Percentiles rank a stretch among this genome's conserved stretches.
These are phyloP conservation scores for Spea multiplicata DNA, from an alignment of 2,113 vertebrate species.

Conservation along the genomic window DNA sequence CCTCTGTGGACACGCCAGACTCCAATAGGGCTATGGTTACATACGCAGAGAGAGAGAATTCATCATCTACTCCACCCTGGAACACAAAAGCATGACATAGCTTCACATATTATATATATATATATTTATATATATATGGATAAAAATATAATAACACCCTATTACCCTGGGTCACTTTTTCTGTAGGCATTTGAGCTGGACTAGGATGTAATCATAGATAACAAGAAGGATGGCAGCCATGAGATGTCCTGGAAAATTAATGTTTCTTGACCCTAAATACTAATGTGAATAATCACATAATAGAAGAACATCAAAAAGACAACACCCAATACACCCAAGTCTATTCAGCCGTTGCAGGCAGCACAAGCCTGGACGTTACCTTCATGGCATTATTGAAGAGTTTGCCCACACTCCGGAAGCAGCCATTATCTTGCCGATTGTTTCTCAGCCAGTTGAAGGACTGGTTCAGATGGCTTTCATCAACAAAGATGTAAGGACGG, in stretches of 20 bases:
- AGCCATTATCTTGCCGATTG: constrained; percentile 66
- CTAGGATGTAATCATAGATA: no score
- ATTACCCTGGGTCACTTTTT: no score
- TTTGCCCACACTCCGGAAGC: constrained; percentile 72
- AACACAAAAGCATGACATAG: not conserved
- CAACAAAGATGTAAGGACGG: constrained; percentile 67
- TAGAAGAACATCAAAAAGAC: not conserved
- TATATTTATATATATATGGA: no score
- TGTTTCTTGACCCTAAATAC: no score
- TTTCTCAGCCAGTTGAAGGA: constrained; percentile 70
- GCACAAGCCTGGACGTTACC: constrained; percentile 57
- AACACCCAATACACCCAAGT: not conserved
- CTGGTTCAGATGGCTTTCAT: constrained; percentile 61
- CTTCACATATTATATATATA: no score
- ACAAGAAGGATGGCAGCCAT: no score
- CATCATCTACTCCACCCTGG: constrained; percentile 79
- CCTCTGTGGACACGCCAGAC: constrained; percentile 53
- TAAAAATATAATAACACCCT: no score
- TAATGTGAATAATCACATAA: no score
- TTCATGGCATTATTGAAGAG: constrained; percentile 76
- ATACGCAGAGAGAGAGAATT: constrained; percentile 75
- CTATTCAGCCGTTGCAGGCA: not conserved
- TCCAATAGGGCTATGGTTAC: constrained; percentile 77
- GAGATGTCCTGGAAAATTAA: no score
- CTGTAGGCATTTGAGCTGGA: no score